Evolutionary conservation across 2,888 invertebrate species (phyloP), one percentile per base, ranked within the genome.

Genomic region (Phyllotreta cruciferae): DNA sequence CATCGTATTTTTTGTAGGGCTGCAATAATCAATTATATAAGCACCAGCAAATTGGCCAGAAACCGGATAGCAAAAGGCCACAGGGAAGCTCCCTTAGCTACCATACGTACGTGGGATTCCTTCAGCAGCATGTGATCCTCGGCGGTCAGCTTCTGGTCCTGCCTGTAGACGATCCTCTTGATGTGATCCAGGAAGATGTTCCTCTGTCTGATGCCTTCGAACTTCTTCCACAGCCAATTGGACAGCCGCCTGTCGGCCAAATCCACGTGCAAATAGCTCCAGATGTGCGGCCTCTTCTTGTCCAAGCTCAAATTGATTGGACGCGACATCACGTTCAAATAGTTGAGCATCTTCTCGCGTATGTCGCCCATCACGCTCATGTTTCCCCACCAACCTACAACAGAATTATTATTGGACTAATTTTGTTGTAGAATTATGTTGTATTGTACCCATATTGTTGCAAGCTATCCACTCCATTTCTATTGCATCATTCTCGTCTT

Each of bases 401-500:
- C n/a, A 41, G 55, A 10, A 45, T 38, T 55, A 44, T 11, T 35
- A 47, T 44, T 57, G 6, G 6, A 9, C 11, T n/a, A 6, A 1
- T 1, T 24, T 24, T 4, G 24, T 24, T 24, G 24, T 24, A 4
- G 24, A 24, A 4, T 24, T 24, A 4, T 24, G 24, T 24, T 3
- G 24, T 24, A 36, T 66, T 62, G 76, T 80, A 85, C 90, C 90
- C 82, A 94, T 90, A 82, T 99, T 98, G 14, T 91, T 90, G 81
- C 98, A 99, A 60, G 99, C 98, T 91, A 99, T 98, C 93, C 94
- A 95, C 78, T 93, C 91, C 77, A 97, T 92, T 78, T 96, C 92
- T 70, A 90, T 86, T 54, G 93, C 91, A 81, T 98, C 98, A 38
- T 92, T 90, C 70, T 90, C 88, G 56, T 75, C 75, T 0, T 75